Conservation (phyloP, 2,888 invertebrate genomes). For the Meghimatium bilineatum region DNA sequence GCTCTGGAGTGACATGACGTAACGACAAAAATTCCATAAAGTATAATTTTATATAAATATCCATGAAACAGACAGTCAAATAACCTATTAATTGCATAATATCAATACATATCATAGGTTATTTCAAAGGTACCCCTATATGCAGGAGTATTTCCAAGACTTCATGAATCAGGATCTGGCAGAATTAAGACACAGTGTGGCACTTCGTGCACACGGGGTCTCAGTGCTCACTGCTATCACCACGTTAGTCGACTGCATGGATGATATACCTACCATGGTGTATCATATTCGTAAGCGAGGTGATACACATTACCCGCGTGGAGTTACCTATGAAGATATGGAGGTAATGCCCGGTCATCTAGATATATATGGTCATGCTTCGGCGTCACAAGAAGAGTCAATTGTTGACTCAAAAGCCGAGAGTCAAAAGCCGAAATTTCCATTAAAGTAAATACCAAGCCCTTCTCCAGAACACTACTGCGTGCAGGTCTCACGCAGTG, state of each 20-base stretch:
- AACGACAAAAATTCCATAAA: too few species aligned
- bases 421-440: too few species aligned
- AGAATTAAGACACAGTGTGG: background rate
- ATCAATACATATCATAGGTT: background rate
- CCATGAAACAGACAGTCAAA: too few species aligned
- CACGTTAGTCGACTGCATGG: background rate
- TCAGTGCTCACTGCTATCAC: background rate
- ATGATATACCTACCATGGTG: background rate
- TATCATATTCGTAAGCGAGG: background rate
- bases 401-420: too few species aligned
- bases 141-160: background rate
- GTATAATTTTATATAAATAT: too few species aligned
- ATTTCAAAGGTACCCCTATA: background rate
- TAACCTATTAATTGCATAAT: background rate
- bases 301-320: background rate
- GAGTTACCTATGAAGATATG: background rate
- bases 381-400: too few species aligned
- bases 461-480: too few species aligned
- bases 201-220: background rate
- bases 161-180: background rate
- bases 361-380: too few species aligned
- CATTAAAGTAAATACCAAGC: too few species aligned
- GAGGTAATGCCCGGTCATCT: background rate
- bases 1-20: too few species aligned
- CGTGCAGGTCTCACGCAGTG: too few species aligned